These are phyloP conservation scores for Lingula anatina DNA, from an alignment of 2,888 invertebrate species.

Conservation along the genomic window DNA sequence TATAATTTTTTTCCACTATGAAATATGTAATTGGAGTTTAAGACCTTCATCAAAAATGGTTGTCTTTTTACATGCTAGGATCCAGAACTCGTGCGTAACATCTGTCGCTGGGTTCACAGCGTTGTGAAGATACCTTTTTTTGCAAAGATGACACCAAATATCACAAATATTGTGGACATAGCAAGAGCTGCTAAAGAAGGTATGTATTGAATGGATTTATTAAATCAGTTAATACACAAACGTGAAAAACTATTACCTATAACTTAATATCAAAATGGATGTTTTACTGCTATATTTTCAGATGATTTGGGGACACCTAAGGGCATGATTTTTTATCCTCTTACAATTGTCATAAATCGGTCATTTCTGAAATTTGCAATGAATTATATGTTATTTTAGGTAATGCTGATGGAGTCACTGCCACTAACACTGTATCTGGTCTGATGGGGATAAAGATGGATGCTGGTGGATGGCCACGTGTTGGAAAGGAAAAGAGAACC, in stretches of 20 bases:
- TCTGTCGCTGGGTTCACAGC: slow-evolving; percentile 83
- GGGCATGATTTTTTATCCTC: too few relatives aligned
- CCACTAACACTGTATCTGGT: slow-evolving; percentile 95
- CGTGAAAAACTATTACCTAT: too few relatives aligned
- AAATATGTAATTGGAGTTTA: too few relatives aligned
- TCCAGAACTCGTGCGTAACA: slow-evolving; percentile 78
- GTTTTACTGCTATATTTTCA: too few relatives aligned
- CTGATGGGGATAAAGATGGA: slow-evolving; percentile 81
- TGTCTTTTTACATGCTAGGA: too few relatives aligned
- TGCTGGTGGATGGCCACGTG: slow-evolving; percentile 85
- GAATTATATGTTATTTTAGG: slow-evolving; percentile 56
- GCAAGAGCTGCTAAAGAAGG: slow-evolving; percentile 86
- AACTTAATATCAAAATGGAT: too few relatives aligned
- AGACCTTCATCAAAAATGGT: too few relatives aligned
- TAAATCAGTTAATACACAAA: too few relatives aligned
- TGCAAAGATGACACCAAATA: slow-evolving; percentile 95
- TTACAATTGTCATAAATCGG: too few relatives aligned
- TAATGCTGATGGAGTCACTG: slow-evolving; percentile 89
- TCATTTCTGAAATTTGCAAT: too few relatives aligned
- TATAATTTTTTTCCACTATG: too few relatives aligned
- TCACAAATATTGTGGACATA: slow-evolving; percentile 85
- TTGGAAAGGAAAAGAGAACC: slow-evolving; percentile 73
- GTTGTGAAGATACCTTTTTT: slow-evolving; percentile 92
- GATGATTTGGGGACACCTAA: too few relatives aligned
- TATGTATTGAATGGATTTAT: slow-evolving; percentile 36